Evolutionary conservation across 2,113 vertebrate species (phyloP).

Genomic region (Cyprinodon tularosa): DNA sequence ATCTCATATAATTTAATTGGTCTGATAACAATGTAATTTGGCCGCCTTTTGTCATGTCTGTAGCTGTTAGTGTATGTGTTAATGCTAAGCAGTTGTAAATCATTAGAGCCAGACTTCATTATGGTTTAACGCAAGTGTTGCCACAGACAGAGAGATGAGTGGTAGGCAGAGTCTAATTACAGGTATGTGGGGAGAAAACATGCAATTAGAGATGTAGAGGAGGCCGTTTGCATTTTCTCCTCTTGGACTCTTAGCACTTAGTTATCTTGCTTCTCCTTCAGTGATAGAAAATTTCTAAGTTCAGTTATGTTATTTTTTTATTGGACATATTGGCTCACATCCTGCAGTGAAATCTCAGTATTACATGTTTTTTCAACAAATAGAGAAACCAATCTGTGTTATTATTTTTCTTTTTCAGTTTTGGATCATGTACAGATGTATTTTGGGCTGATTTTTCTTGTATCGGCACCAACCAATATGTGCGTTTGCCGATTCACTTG

Average conservation of each 20-base stretch:
- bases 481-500: too few relatives aligned
- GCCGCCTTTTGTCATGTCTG: slow-evolving; percentile 33
- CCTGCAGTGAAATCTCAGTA: background rate
- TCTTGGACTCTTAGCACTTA: slow-evolving; percentile 32
- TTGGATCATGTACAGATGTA: too few relatives aligned
- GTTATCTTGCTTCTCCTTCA: slow-evolving; percentile 23
- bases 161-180: slow-evolving; percentile 73
- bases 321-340: background rate
- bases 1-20: slow-evolving; percentile 45
- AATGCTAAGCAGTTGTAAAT: slow-evolving; percentile 71
- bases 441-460: too few relatives aligned
- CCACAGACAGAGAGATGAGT: slow-evolving; percentile 66
- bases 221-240: slow-evolving; percentile 65
- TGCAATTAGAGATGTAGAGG: slow-evolving; percentile 76
- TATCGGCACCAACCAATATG: too few relatives aligned
- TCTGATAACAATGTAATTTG: slow-evolving; percentile 51
- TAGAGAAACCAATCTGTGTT: background rate
- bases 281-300: slow-evolving; percentile 13
- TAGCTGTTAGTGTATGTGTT: slow-evolving; percentile 54
- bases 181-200: slow-evolving; percentile 75
- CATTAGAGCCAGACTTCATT: slow-evolving; percentile 72
- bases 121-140: slow-evolving; percentile 67
- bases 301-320: slow-evolving; percentile 12
- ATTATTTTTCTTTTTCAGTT: too few relatives aligned
- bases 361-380: background rate